These are phyloP conservation scores for Meloidogyne chitwoodi DNA, from an alignment of 1,140 invertebrate genomes.

Conservation along the genomic window DNA sequence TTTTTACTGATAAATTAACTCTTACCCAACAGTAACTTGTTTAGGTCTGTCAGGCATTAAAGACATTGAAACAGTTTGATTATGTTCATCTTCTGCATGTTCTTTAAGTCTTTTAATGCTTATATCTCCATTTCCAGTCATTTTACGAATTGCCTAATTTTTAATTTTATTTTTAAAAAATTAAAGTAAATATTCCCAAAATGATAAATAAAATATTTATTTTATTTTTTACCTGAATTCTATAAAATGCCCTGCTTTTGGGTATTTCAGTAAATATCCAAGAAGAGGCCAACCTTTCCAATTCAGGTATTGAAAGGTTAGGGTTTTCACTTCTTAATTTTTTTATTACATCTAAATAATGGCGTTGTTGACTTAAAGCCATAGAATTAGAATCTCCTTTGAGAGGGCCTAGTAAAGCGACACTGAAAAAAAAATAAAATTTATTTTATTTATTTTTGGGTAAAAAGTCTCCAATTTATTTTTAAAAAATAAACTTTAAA, in stretches of 20 bases:
- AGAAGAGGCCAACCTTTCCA: constrained; percentile 90
- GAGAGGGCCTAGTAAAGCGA: constrained; percentile 31
- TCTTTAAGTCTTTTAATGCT: constrained; percentile 63
- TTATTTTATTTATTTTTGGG: too few species aligned
- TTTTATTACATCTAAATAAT: constrained; percentile 82
- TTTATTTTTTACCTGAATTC: constrained; percentile 67
- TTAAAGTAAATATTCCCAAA: neutral
- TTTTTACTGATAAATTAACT: neutral
- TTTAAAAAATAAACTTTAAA: too few species aligned
- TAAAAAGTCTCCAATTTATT: too few species aligned
- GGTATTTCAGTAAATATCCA: constrained; percentile 84
- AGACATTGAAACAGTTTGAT: constrained; percentile 5
- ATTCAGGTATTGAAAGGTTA: constrained; percentile 74
- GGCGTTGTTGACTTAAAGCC: constrained; percentile 78
- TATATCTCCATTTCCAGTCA: constrained; percentile 84
- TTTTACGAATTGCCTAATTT: constrained; percentile 79
- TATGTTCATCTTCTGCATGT: constrained; percentile 22
- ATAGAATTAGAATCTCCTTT: constrained; percentile 42
- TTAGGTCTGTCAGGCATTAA: constrained; percentile 53
- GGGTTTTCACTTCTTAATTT: constrained; percentile 82
- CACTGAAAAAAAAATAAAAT: constrained; percentile 26
- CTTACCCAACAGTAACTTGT: constrained; percentile 43
- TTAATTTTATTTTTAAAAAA: neutral
- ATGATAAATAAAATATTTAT: neutral
- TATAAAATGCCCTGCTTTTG: constrained; percentile 92